phyloP scores from a whole-genome alignment of 2,113 vertebrate species.

The Scytalopus superciliaris region DNA sequence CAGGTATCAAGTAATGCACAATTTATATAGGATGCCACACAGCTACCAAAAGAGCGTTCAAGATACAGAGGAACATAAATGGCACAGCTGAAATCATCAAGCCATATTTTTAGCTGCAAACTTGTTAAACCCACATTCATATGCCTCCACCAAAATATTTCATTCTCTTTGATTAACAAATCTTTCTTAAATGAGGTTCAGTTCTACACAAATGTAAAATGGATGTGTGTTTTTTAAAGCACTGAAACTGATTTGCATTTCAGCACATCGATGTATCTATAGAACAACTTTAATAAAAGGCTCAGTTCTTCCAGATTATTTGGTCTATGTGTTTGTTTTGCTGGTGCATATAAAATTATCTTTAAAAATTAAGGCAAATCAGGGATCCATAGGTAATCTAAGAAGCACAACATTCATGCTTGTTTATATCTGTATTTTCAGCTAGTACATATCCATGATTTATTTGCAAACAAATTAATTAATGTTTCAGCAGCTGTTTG shows the following conservation, averaged over 20 bases:
- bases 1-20: background rate
- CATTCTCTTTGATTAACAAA: slow-evolving; percentile 79
- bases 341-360: background rate
- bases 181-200: slow-evolving; percentile 65
- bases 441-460: slow-evolving; percentile 74
- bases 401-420: slow-evolving; percentile 48
- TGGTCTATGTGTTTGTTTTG: slow-evolving; percentile 29
- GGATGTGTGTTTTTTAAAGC: slow-evolving; percentile 43
- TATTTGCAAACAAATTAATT: slow-evolving; percentile 87
- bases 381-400: slow-evolving; percentile 46
- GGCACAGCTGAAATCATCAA: slow-evolving; percentile 7
- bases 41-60: background rate
- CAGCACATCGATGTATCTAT: background rate
- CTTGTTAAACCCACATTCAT: slow-evolving; percentile 65
- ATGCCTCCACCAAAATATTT: slow-evolving; percentile 73
- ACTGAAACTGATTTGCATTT: slow-evolving; percentile 20
- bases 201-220: slow-evolving; percentile 44
- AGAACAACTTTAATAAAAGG: background rate
- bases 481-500: slow-evolving; percentile 82
- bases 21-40: background rate
- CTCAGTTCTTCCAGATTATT: background rate
- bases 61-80: background rate
- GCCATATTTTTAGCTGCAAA: slow-evolving; percentile 56
- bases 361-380: slow-evolving; percentile 43
- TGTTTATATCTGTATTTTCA: slow-evolving; percentile 76